A percentile compares a stretch with the other conserved stretches of the same genome.
Conservation (phyloP, 2,888 invertebrate genomes). For the Seladonia tumulorum region DNA sequence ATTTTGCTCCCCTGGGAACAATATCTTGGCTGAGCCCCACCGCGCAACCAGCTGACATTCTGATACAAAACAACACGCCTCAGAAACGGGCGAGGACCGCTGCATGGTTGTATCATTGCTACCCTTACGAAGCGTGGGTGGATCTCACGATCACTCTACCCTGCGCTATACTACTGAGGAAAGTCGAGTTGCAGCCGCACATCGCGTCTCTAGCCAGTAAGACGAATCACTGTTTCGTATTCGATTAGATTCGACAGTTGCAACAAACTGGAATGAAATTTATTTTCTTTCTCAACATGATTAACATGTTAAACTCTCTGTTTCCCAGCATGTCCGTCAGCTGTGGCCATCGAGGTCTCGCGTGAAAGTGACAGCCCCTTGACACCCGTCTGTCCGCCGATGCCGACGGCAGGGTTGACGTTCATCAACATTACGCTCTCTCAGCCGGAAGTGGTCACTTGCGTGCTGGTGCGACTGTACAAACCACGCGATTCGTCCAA, state of each 20-base stretch:
- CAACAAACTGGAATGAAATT: too few relatives aligned
- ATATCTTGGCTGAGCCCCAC: conserved; percentile 93
- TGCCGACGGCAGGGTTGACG: conserved; percentile 94
- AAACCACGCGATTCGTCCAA: conserved; percentile 95
- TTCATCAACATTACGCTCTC: conserved; percentile 93
- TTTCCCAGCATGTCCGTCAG: conserved; percentile 92
- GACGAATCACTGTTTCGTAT: conserved; percentile 72
- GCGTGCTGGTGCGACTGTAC: conserved; percentile 91
- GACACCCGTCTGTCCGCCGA: conserved; percentile 93
- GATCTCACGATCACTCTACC: conserved; percentile 95
- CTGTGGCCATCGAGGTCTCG: conserved; percentile 94
- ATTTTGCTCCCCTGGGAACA: conserved; percentile 94
- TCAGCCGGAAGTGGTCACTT: conserved; percentile 93
- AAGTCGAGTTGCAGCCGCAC: conserved; percentile 95
- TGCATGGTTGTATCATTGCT: conserved; percentile 98
- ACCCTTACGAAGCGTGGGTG: conserved; percentile 94
- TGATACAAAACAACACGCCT: conserved; percentile 93
- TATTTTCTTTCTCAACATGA: too few relatives aligned
- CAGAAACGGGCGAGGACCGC: conserved; percentile 94
- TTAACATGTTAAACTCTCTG: not conserved
- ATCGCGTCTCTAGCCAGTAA: conserved; percentile 91
- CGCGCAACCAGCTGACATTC: conserved; percentile 94
- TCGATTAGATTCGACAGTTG: not conserved
- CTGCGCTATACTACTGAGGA: conserved; percentile 94
- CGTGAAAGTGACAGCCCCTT: conserved; percentile 91